phyloP scores from a whole-genome alignment of 2,888 invertebrate genomes.

The Salticus scenicus region DNA sequence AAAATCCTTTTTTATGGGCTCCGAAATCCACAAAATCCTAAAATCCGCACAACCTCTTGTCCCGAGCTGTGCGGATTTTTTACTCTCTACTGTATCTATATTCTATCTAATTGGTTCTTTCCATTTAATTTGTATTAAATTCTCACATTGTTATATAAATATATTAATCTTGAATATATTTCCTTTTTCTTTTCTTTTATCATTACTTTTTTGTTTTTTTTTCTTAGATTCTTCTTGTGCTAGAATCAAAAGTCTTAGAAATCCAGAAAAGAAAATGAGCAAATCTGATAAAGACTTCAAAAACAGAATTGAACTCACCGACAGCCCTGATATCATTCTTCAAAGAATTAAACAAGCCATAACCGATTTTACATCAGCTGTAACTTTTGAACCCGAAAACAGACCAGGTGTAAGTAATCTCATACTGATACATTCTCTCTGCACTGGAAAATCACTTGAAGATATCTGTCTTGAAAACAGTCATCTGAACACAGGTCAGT shows the following conservation, averaged over 20 bases:
- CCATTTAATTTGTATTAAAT: too few relatives aligned
- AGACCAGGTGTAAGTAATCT: conserved; percentile 94
- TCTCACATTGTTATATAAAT: too few relatives aligned
- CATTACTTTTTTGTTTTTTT: too few relatives aligned
- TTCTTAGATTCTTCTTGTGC: conserved; percentile 29
- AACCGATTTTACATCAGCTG: conserved; percentile 89
- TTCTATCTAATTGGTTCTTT: too few relatives aligned
- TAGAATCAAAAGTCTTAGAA: conserved; percentile 83
- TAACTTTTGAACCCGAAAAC: conserved; percentile 85
- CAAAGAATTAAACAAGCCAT: conserved; percentile 90
- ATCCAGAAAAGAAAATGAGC: conserved; percentile 96
- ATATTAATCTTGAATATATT: too few relatives aligned
- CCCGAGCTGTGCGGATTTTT: too few relatives aligned
- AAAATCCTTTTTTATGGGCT: too few relatives aligned
- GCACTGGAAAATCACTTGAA: conserved; percentile 82
- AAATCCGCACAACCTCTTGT: too few relatives aligned
- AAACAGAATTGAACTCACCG: conserved; percentile 87
- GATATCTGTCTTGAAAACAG: conserved; percentile 82
- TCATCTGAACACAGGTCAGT: conserved; percentile 85
- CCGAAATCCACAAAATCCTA: too few relatives aligned
- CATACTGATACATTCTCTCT: conserved; percentile 86
- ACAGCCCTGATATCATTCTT: conserved; percentile 82
- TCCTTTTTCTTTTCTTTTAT: too few relatives aligned
- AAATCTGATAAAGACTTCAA: conserved; percentile 90
- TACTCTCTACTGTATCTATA: too few relatives aligned